Evolutionary conservation across 2,888 invertebrate species (phyloP).

Genomic region (Mayetiola destructor): DNA sequence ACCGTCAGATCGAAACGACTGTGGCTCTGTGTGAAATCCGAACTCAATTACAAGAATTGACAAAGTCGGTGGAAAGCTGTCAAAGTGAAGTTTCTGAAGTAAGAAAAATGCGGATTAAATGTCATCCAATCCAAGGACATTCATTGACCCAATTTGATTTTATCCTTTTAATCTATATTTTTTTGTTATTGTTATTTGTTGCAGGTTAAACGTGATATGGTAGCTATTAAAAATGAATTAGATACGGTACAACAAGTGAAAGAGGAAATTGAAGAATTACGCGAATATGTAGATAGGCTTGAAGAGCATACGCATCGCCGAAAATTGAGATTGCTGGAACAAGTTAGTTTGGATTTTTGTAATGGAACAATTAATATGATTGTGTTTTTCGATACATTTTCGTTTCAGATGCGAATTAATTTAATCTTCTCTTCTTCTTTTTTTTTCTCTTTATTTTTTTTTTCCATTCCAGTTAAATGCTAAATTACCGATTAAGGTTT

Average conservation of each 20-base stretch:
- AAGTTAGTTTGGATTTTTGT: constrained; percentile 44
- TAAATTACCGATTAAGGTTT: too few species aligned
- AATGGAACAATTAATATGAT: neutral
- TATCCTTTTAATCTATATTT: neutral
- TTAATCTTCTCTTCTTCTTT: constrained; percentile 15
- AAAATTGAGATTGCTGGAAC: constrained; percentile 79
- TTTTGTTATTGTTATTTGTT: neutral
- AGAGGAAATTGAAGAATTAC: constrained; percentile 83
- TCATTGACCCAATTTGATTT: neutral
- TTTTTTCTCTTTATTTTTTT: too few species aligned
- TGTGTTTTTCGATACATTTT: constrained; percentile 12
- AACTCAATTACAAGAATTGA: constrained; percentile 81
- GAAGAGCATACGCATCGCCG: constrained; percentile 83
- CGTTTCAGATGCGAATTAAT: constrained; percentile 13
- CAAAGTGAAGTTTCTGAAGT: constrained; percentile 86
- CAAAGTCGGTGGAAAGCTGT: constrained; percentile 87
- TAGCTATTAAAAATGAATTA: constrained; percentile 84
- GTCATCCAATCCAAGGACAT: neutral
- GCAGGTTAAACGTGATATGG: constrained; percentile 83
- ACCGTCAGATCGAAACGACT: constrained; percentile 83
- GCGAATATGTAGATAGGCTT: constrained; percentile 81
- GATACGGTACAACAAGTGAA: constrained; percentile 90
- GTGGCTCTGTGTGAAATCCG: constrained; percentile 88
- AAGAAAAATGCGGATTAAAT: constrained; percentile 20
- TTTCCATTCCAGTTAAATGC: too few species aligned